Evolutionary conservation across 2,888 invertebrate genomes (phyloP).

Genomic region (Cataglyphis cursor): DNA sequence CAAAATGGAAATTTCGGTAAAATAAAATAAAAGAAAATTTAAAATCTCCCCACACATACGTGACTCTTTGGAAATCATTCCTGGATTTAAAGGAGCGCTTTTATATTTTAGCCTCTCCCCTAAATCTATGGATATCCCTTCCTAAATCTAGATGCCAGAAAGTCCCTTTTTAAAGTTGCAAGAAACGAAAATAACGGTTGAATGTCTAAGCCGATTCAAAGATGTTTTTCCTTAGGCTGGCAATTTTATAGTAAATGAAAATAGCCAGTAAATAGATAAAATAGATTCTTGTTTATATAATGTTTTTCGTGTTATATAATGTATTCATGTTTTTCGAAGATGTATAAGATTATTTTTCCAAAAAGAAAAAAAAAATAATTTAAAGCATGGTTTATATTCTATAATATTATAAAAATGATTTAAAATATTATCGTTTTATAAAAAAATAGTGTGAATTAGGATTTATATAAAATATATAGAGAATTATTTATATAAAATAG

Average conservation of each 20-base stretch:
- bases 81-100: neutral
- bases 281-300: neutral
- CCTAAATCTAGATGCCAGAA: neutral
- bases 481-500: neutral
- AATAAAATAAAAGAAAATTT: slow-evolving; percentile 4
- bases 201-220: neutral
- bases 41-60: neutral
- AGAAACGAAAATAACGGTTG: neutral
- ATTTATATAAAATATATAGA: neutral
- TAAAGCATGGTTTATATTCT: neutral
- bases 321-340: neutral
- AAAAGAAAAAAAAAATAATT: neutral
- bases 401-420: neutral
- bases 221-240: neutral
- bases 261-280: neutral
- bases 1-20: neutral
- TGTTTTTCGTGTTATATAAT: neutral
- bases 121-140: neutral
- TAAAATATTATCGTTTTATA: neutral
- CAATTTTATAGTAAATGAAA: neutral
- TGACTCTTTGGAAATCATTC: neutral
- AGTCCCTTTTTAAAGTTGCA: neutral
- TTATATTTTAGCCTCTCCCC: neutral
- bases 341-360: neutral
- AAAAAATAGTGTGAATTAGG: neutral